Evolutionary conservation across 1,140 invertebrate species (phyloP), one percentile per base, ranked within the genome.

Genomic region (Agraylea sexmaculata): DNA sequence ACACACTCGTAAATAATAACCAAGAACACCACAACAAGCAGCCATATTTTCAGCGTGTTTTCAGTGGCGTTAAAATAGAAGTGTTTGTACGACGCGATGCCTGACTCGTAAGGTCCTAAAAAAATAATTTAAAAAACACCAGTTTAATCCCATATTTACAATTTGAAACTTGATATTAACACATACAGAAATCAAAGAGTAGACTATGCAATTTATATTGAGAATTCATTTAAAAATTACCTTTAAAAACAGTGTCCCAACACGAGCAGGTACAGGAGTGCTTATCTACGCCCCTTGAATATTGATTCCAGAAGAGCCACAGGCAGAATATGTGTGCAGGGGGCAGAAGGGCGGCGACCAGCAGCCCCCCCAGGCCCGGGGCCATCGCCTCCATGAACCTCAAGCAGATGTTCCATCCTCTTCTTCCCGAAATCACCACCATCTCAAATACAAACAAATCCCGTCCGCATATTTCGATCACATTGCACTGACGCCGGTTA

Each of bases 231-330:
- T 32, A 49, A 36, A 35, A 17, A 18, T 52, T 63, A 73, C 80
- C 80, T 73, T 84, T 83, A 54, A 84, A 85, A 19, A 84, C 72
- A 8, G 81, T 84, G 55, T 86, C 83, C 78, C 82, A 85, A 54
- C 82, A 85, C 3, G 75, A 77, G 59, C 80, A 83, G n/a, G 74
- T 74, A 54, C 83, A 85, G 46, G 71, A 74, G 23, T 69, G 66
- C 46, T 65, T 69, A 50, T 83, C 77, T 30, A 84, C 76, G 37
- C 68, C 66, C 20, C 73, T 66, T 22, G 77, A 71, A 56, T 77
- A 80, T 52, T 80, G 71, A 52, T 74, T 68, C 80, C 80, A 86
- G 46, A 83, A 74, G 50, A 75, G 67, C 59, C 77, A 77, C 13
- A 80, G 58, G 40, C 74, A 67, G 38, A 64, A 64, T 32, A 80